A percentile compares a stretch with the other conserved stretches of the same genome.
Conservation (phyloP, 1,140 invertebrate genomes). For the Anastrepha obliqua region DNA sequence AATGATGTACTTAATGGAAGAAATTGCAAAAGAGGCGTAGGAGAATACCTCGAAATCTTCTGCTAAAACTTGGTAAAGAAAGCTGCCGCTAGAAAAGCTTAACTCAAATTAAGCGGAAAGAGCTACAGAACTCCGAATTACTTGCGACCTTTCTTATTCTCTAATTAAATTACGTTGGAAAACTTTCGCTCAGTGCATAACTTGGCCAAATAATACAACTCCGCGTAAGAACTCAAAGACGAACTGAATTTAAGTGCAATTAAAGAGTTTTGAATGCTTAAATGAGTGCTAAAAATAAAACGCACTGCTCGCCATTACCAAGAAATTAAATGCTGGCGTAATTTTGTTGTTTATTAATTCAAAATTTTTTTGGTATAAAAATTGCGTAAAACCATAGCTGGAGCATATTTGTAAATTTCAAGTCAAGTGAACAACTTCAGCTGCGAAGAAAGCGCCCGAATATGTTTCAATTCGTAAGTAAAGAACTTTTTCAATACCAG, state of each 20-base stretch:
- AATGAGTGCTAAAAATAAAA: constrained; percentile 15
- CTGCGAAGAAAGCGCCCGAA: neutral
- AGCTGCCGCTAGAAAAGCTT: too few relatives aligned
- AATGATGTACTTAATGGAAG: too few relatives aligned
- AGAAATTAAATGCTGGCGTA: neutral
- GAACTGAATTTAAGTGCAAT: constrained; percentile 8
- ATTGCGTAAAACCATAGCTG: neutral
- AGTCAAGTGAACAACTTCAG: neutral
- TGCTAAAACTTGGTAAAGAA: too few relatives aligned
- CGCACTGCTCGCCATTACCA: neutral
- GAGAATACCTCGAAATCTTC: too few relatives aligned
- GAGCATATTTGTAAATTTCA: constrained; percentile 4
- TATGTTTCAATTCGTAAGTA: constrained; percentile 30
- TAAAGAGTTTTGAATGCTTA: neutral
- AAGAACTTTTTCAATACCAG: neutral
- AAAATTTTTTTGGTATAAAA: constrained; percentile 38
- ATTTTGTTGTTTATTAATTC: neutral
- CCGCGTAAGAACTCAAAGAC: neutral
- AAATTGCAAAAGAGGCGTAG: too few relatives aligned
- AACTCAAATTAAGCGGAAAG: too few relatives aligned
- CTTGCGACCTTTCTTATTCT: too few relatives aligned
- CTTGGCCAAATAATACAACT: constrained; percentile 21
- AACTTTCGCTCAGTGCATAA: constrained; percentile 36
- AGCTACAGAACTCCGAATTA: too few relatives aligned
- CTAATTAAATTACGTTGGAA: neutral